phyloP scores from a whole-genome alignment of 1,140 invertebrate species.

The Solen grandis region DNA sequence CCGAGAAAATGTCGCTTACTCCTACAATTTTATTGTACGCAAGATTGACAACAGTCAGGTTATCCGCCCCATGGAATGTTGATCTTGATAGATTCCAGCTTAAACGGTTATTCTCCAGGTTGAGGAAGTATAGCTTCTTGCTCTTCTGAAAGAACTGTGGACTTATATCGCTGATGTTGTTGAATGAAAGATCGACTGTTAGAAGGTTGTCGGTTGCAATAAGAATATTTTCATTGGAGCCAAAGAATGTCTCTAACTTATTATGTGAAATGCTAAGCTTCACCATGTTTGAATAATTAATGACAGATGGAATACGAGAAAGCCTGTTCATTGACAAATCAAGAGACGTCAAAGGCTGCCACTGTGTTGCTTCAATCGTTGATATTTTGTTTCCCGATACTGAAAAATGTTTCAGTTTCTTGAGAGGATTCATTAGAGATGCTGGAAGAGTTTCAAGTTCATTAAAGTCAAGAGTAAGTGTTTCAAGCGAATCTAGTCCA shows the following conservation, averaged over 20 bases:
- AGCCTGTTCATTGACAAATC: slow-evolving; percentile 3
- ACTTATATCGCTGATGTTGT: slow-evolving; percentile 27
- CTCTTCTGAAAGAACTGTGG: not conserved
- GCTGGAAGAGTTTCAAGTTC: not conserved
- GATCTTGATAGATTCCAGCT: not conserved
- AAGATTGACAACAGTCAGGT: not conserved
- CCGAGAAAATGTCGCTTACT: not conserved
- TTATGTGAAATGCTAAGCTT: slow-evolving; percentile 25
- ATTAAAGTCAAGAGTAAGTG: slow-evolving; percentile 8
- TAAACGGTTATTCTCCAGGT: slow-evolving; percentile 5
- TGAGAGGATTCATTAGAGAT: slow-evolving; percentile 5
- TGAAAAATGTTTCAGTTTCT: not conserved
- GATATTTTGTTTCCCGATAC: slow-evolving; percentile 4
- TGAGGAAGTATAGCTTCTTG: not conserved
- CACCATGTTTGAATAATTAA: slow-evolving; percentile 32
- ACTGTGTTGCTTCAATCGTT: not conserved
- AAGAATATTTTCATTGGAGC: slow-evolving; percentile 26
- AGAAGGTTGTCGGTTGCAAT: not conserved
- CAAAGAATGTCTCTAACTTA: slow-evolving; percentile 12
- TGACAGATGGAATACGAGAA: slow-evolving; percentile 3
- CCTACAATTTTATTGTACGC: slow-evolving; percentile 16
- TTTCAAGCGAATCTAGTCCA: not conserved
- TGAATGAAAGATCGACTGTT: slow-evolving; percentile 20
- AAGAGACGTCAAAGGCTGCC: not conserved
- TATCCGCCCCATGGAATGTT: not conserved